Percentiles rank a stretch among this genome's conserved stretches.
These are phyloP conservation scores for Microdon myrmicae DNA, from an alignment of 2,888 invertebrate species.

Conservation along the genomic window DNA sequence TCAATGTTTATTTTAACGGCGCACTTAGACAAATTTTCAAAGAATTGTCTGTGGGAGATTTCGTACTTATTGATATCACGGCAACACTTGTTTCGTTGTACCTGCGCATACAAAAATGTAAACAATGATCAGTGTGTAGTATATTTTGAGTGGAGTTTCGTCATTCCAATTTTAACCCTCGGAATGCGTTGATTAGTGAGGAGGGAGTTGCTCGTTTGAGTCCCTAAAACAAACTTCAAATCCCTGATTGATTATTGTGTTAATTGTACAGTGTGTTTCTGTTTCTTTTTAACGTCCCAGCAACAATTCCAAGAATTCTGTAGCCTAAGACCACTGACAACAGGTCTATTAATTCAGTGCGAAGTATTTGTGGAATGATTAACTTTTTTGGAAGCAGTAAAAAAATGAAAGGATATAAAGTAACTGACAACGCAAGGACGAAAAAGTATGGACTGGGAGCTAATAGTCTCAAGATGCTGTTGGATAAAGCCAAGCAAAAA, in stretches of 20 bases:
- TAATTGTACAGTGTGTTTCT: too few species aligned
- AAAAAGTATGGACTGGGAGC: slow-evolving; percentile 65
- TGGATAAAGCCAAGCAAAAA: slow-evolving; percentile 61
- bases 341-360: slow-evolving; percentile 12
- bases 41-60: too few species aligned
- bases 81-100: slow-evolving; percentile 33
- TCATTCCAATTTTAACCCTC: slow-evolving; percentile 13
- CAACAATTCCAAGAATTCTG: neutral
- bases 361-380: slow-evolving; percentile 30
- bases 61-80: too few species aligned
- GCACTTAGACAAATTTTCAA: too few species aligned
- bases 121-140: slow-evolving; percentile 26
- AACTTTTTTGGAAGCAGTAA: slow-evolving; percentile 35
- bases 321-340: neutral
- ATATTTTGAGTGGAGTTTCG: slow-evolving; percentile 7
- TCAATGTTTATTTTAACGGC: too few species aligned
- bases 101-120: slow-evolving; percentile 29
- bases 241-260: slow-evolving; percentile 6
- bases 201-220: slow-evolving; percentile 4
- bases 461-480: slow-evolving; percentile 61
- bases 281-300: too few species aligned
- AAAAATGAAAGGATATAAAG: slow-evolving; percentile 64
- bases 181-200: slow-evolving; percentile 20
- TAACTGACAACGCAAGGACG: slow-evolving; percentile 63
- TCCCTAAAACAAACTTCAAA: slow-evolving; percentile 16